Conservation (phyloP, 35 echinoderm and acorn worm genomes). For the Holothuria glaberrima region DNA sequence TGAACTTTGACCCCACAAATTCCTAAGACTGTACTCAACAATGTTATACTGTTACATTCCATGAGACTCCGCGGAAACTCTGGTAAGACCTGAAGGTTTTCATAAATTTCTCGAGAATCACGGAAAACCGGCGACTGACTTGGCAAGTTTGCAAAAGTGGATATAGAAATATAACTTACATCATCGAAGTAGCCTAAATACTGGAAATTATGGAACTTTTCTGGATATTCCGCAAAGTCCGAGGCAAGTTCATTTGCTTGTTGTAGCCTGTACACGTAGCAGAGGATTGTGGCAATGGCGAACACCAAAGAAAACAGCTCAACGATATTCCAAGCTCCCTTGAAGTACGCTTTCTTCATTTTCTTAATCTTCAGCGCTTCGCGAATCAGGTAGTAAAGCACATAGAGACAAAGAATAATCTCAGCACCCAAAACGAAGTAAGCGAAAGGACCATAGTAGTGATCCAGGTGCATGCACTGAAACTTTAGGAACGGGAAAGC, state of each 20-base stretch:
- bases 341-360: slow-evolving; percentile 82
- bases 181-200: slow-evolving; percentile 88
- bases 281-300: slow-evolving; percentile 63
- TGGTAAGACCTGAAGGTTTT: no score
- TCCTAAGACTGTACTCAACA: no score
- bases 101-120: no score
- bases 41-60: no score
- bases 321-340: slow-evolving; percentile 67
- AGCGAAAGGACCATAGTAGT: slow-evolving; percentile 87
- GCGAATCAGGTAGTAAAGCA: slow-evolving; percentile 65
- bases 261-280: slow-evolving; percentile 80
- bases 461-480: slow-evolving; percentile 82
- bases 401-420: slow-evolving; percentile 63
- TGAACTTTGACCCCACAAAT: no score
- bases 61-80: no score
- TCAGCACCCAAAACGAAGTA: slow-evolving; percentile 87
- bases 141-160: no score
- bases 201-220: slow-evolving; percentile 84
- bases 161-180: slow-evolving; percentile 55
- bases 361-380: slow-evolving; percentile 64
- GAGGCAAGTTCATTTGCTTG: slow-evolving; percentile 69
- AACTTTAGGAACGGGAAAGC: slow-evolving; percentile 69
- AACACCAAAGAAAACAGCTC: slow-evolving; percentile 69
- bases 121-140: no score
- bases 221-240: slow-evolving; percentile 32